Evolutionary conservation across 2,797 vertebrate genomes (phyloP), one percentile per base, ranked within the genome.

Genomic region (Rhodeus uyekii): DNA sequence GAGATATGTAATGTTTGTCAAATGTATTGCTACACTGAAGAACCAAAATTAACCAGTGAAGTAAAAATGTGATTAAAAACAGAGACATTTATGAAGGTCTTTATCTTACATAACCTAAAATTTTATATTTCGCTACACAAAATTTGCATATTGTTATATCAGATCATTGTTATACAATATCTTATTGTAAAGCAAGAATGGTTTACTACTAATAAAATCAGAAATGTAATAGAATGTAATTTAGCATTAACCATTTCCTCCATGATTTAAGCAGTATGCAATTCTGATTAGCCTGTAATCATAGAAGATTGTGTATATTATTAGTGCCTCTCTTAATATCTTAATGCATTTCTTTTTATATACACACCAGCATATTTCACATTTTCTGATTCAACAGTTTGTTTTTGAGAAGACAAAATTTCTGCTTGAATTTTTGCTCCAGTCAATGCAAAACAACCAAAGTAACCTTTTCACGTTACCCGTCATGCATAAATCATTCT

Each of bases 401-500:
- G 55, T 42, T 61, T 75, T 29, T 42, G 36, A 38, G 55, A 9
- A 48, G 53, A 69, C 13, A 7, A 19, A 53, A 14, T n/a, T 9
- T 29, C 58, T 29, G n/a, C 7, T 2, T 64, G 32, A 18, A n/a
- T 65, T 55, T 65, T 42, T 39, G 24, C 18, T 29, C 10, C 22
- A 50, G 46, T 55, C 44, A 42, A 74, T 65, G 38, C 24, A 50
- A 53, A 9, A 12, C 44, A 18, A 55, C 12, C 46, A 13, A 38
- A 39, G 60, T 75, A 75, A 75, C 71, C 80, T 67, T 75, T 75
- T 32, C 71, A 19, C 29, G 44, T 22, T 53, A 19, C 44, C 79
- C 60, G 10, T 75, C 60, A 65, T 42, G 60, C 80, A 75, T 81
- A 81, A 75, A 81, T 81, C 71, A 75, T 75, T 39, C 16, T 75